Evolutionary conservation across 92 coral and sea anemone genomes (phyloP).

Genomic region (Actinernus sp.): DNA sequence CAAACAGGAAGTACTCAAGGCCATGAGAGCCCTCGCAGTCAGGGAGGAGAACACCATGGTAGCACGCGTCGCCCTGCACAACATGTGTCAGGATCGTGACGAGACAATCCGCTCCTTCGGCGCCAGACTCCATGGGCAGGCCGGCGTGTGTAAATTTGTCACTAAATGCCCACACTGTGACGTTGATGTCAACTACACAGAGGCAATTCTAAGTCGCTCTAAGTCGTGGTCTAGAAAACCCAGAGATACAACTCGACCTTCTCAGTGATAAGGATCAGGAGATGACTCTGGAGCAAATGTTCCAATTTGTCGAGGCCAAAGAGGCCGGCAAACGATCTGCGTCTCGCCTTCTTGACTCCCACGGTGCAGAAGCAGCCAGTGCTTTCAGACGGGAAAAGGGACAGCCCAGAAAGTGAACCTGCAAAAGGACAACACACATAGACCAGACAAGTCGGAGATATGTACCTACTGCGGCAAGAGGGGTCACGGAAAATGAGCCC

Average conservation of each 20-base stretch:
- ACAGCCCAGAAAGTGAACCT: too few species aligned
- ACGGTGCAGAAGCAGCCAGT: conserved; percentile 45
- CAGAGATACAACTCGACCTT: conserved; percentile 57
- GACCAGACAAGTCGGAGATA: conserved; percentile 21
- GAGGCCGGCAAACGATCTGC: conserved; percentile 68
- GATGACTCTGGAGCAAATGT: too few species aligned
- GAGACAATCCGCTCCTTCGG: conserved; percentile 46
- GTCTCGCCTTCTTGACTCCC: conserved; percentile 53
- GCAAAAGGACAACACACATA: too few species aligned
- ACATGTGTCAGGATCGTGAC: conserved; percentile 62
- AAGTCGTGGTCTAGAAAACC: conserved; percentile 36
- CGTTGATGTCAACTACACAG: conserved; percentile 45
- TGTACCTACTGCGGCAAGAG: conserved; percentile 56
- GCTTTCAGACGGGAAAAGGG: too few species aligned
- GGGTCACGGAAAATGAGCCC: conserved; percentile 66
- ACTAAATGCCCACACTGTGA: conserved; percentile 33
- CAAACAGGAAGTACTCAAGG: conserved; percentile 33
- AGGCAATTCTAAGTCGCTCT: conserved; percentile 35
- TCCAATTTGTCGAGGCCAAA: conserved; percentile 57
- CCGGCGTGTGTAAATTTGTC: conserved; percentile 49
- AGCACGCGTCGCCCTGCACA: conserved; percentile 53
- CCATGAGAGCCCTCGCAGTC: conserved; percentile 58
- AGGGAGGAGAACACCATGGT: conserved; percentile 63
- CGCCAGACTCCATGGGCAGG: conserved; percentile 55
- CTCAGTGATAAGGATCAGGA: too few species aligned